Percentiles rank a stretch among this genome's conserved stretches.
These are phyloP conservation scores for Orthonyx spaldingii DNA, from an alignment of 2,113 vertebrate species.

Conservation along the genomic window DNA sequence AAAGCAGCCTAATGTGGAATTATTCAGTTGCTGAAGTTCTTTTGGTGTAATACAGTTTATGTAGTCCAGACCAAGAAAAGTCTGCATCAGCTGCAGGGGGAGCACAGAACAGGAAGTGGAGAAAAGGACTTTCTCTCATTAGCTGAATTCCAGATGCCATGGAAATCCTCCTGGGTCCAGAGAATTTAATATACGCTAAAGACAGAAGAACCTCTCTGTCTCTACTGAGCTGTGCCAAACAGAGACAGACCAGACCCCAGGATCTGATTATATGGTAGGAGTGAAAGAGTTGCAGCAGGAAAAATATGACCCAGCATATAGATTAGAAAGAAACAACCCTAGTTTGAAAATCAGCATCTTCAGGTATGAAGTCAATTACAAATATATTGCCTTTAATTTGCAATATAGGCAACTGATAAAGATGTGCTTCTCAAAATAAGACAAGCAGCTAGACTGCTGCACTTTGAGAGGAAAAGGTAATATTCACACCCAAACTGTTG, in stretches of 20 bases:
- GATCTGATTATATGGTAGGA: background rate
- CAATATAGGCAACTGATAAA: background rate
- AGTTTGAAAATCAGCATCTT: background rate
- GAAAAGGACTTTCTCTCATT: background rate
- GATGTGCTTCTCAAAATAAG: background rate
- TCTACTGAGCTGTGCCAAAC: background rate
- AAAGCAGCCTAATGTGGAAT: background rate
- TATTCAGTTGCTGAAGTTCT: background rate
- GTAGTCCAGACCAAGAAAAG: background rate
- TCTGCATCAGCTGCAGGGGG: background rate
- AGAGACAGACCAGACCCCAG: background rate
- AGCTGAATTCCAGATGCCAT: slow-evolving; percentile 14
- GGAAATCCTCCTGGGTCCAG: background rate
- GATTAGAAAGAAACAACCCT: background rate
- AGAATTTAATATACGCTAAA: background rate
- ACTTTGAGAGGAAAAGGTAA: background rate
- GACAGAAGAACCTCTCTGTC: background rate
- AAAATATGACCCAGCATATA: background rate
- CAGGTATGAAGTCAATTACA: background rate
- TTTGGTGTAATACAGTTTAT: background rate
- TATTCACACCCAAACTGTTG: background rate
- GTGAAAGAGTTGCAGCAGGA: background rate
- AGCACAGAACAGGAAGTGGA: background rate
- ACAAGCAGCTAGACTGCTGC: background rate
- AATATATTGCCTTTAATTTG: background rate